Evolutionary conservation across 2,888 invertebrate genomes (phyloP).

Genomic region (Agapetus fuscipes): DNA sequence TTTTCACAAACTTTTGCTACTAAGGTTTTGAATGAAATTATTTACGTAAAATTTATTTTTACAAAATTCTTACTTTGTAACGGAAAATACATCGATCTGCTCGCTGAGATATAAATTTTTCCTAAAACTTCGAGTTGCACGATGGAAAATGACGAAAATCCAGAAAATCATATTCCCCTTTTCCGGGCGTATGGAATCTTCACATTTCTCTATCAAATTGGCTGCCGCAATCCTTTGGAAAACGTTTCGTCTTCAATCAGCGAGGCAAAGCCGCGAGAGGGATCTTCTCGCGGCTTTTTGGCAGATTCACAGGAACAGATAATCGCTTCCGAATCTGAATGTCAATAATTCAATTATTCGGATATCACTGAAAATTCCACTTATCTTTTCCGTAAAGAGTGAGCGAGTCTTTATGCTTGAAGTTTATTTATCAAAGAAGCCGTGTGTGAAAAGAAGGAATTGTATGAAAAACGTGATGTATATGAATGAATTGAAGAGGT

Average conservation of each 20-base stretch:
- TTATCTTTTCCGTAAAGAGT: background rate
- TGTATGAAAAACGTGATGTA: too few species aligned
- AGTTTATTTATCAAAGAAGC: background rate
- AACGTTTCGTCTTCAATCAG: background rate
- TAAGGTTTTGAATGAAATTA: too few species aligned
- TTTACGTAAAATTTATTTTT: too few species aligned
- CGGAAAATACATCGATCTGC: too few species aligned
- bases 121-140: too few species aligned
- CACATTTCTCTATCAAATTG: background rate
- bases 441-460: background rate
- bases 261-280: background rate
- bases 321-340: slow-evolving; percentile 3
- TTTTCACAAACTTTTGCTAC: too few species aligned
- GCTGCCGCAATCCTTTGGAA: slow-evolving; percentile 3
- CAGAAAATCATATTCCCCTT: too few species aligned
- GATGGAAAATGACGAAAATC: too few species aligned
- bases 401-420: background rate
- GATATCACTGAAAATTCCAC: background rate
- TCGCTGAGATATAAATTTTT: too few species aligned
- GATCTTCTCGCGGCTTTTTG: too few species aligned
- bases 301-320: slow-evolving; percentile 1
- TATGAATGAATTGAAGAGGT: background rate
- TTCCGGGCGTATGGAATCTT: too few species aligned
- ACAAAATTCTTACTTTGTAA: too few species aligned
- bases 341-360: slow-evolving; percentile 10